Base-by-base conservation (phyloP, 2,797 vertebrate genomes). In the Bucorvus abyssinicus region DNA sequence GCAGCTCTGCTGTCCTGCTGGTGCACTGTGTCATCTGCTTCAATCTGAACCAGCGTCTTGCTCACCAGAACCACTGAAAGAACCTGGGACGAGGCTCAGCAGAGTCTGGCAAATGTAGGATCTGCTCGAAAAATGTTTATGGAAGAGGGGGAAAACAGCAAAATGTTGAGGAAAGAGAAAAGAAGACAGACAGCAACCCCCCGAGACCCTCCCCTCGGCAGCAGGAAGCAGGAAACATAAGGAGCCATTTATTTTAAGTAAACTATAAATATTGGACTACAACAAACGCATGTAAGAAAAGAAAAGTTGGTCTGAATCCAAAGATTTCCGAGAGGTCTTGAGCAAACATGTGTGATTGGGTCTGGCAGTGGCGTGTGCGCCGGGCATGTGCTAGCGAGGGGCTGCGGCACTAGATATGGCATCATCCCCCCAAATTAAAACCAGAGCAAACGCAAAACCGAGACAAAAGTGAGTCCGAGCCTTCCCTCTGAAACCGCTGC, bases 161-260 rank as follows among this genome's bases (percentile, higher is more conserved):
- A 94, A 95, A 91, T 2, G 21, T 91, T 84, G 86, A 92, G 65
- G 78, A 79, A 86, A 61, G 70, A 87, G 74, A 90, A 91, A 96
- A 91, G 63, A 90, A 50, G 93, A 79, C 82, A 91, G 91, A 81
- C 81, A 92, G 91, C 86, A 96, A 71, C 65, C 84, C 86, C 64
- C 53, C 0, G 57, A 95, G 95, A 95, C 84, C 53, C 81, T 88
- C 68, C 84, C 75, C 79, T 94, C 16, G 16, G 93, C 84, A 97
- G 92, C n/a, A 26, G 90, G 93, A 96, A 96, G 92, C 10, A 29
- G 82, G 94, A 92, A 96, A 94, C 95, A 97, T 96, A 95, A 97
- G 94, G 96, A 97, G 93, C 59, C 77, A 79, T 96, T 97, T 97
- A 97, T 97, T 97, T 96, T 88, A 96, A 96, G 92, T 95, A 95